phyloP scores from a whole-genome alignment of 2,797 vertebrate species.

The Ceryle rudis region DNA sequence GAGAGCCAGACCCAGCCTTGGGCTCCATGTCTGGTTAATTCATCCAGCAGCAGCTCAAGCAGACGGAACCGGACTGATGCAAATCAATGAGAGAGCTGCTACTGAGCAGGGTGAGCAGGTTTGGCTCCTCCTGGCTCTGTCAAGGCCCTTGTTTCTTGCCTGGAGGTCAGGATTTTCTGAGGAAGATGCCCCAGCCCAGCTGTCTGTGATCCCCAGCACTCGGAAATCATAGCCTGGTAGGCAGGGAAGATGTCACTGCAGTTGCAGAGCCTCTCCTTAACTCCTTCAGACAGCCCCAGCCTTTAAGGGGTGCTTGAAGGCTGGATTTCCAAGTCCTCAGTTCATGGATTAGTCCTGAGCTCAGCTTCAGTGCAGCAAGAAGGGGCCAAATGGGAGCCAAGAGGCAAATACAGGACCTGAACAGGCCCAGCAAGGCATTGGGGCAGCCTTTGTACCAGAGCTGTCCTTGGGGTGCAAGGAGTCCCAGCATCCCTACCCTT shows the following conservation, averaged over 20 bases:
- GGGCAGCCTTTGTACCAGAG: fast-evolving
- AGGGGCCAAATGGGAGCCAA: fast-evolving
- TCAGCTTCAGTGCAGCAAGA: neutral
- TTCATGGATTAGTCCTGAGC: neutral
- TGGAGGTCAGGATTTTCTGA: neutral
- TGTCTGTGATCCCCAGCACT: neutral
- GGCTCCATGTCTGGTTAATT: neutral
- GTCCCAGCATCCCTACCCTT: neutral
- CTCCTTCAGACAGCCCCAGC: fast-evolving
- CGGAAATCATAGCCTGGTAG: fast-evolving
- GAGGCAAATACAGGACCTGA: neutral
- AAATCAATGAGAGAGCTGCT: neutral
- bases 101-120: neutral
- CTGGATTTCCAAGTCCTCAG: neutral
- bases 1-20: neutral
- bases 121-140: neutral
- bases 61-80: neutral
- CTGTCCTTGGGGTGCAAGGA: fast-evolving
- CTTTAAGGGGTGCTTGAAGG: neutral
- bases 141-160: neutral
- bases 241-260: fast-evolving
- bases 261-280: neutral
- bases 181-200: neutral
- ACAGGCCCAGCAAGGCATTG: fast-evolving
- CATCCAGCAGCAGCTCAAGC: neutral